Evolutionary conservation across 1,140 invertebrate genomes (phyloP).

Genomic region (Arion vulgaris): DNA sequence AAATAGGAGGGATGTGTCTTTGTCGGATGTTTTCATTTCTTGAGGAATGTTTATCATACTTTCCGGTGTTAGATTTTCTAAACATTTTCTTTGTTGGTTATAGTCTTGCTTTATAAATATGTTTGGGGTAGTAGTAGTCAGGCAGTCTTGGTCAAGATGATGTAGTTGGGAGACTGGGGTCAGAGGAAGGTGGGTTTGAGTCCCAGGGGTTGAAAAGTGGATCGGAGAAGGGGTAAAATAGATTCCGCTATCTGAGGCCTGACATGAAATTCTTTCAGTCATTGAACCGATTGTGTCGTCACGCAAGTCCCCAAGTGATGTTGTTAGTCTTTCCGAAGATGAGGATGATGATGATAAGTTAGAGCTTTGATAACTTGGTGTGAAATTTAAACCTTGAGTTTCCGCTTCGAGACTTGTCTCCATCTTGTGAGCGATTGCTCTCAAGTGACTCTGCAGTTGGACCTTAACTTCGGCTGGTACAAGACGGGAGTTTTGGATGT

Average conservation of each 20-base stretch:
- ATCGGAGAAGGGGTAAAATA: constrained; percentile 19
- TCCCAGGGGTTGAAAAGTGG: constrained; percentile 15
- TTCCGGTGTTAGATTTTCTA: not conserved
- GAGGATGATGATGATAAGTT: not conserved
- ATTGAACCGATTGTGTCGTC: no score
- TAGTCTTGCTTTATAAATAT: not conserved
- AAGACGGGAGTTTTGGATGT: constrained; percentile 34
- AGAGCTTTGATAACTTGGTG: not conserved
- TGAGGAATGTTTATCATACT: not conserved
- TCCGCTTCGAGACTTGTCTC: constrained; percentile 18
- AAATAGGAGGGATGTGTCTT: not conserved
- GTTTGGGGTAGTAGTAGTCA: not conserved
- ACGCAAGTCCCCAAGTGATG: no score
- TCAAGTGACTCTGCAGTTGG: constrained; percentile 29
- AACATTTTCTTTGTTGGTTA: not conserved
- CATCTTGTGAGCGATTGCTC: constrained; percentile 25
- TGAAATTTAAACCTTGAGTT: not conserved
- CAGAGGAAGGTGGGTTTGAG: not conserved
- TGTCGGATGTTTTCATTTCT: not conserved
- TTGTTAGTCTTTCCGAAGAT: no score
- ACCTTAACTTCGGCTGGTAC: constrained; percentile 35
- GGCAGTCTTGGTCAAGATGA: not conserved
- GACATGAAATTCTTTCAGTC: no score
- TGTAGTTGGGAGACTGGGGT: not conserved
- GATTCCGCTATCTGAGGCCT: not conserved